Evolutionary conservation across 2,797 vertebrate genomes (phyloP).

Genomic region (Sebastes reedi): DNA sequence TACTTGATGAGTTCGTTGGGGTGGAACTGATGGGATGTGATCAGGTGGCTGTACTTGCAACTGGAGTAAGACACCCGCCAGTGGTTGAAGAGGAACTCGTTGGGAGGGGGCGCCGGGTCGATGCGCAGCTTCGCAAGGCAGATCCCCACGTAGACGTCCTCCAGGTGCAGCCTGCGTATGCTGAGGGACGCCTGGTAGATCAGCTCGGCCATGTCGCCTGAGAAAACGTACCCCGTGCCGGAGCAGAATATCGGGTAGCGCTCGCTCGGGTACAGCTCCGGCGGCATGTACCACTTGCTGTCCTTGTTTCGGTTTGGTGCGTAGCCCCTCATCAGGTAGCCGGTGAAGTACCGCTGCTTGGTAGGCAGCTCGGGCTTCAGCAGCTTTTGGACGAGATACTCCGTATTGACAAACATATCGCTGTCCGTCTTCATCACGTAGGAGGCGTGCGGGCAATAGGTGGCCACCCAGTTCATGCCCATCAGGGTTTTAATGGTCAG

Average conservation of each 20-base stretch:
- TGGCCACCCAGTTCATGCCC: conserved; percentile 99
- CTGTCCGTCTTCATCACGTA: conserved; percentile 99
- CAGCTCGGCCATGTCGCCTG: conserved; percentile 94
- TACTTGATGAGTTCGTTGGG: conserved; percentile 97
- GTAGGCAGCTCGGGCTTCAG: conserved; percentile 93
- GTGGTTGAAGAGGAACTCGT: conserved; percentile 99
- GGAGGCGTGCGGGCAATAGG: conserved; percentile 87
- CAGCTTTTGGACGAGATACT: conserved; percentile 97
- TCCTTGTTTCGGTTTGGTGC: conserved; percentile 98
- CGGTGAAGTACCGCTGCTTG: conserved; percentile 93
- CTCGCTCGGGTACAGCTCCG: conserved; percentile 96
- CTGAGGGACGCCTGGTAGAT: conserved; percentile 96
- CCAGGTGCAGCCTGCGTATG: conserved; percentile 95
- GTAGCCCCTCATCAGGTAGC: conserved; percentile 98
- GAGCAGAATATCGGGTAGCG: conserved; percentile 98
- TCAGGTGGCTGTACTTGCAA: conserved; percentile 99
- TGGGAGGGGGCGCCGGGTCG: conserved; percentile 95
- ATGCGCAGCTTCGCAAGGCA: conserved; percentile 96
- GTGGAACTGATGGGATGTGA: conserved; percentile 99
- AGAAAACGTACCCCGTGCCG: conserved; percentile 98
- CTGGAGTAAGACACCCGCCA: conserved; percentile 99
- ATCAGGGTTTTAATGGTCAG: conserved; percentile 98
- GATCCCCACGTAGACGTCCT: conserved; percentile 98
- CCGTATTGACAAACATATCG: conserved; percentile 99
- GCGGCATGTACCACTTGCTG: conserved; percentile 99